Base-by-base conservation (phyloP, 2,888 invertebrate species). In the Mesorhabditis spiculigera region DNA sequence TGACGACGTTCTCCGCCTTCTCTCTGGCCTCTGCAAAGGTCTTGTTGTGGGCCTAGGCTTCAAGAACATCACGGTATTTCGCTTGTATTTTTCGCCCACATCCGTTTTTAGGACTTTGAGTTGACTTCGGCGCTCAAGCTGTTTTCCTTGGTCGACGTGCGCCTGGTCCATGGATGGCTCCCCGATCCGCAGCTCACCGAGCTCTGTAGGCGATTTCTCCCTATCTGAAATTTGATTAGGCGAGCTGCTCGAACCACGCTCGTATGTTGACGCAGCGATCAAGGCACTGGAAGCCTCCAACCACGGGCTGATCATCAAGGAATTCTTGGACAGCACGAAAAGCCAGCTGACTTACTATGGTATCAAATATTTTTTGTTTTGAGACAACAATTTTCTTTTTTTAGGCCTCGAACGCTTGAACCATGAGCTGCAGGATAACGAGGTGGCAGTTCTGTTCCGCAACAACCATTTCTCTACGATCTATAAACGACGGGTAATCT, bases 381-480 rank as follows among this genome's bases (percentile, higher is more conserved):
- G 16, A 6, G 63, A 63, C n/a, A 50, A 50, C 10, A 50, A 10
- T 50, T 50, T 13, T 50, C 10, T 10, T 50, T 10, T n/a, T 43
- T 16, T 13, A 50, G 67, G 67, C 28, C 44, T 65, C 42, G 42
- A 10, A 8, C 10, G 10, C 5, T 41, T 65, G 44, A 10, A 6
- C n/a, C 42, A 28, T 43, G 13, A 10, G 5, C 41, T 68, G 43
- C 61, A 86, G 69, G 87, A 89, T 10, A 87, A 87, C 50, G 88
- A 90, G 76, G 80, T 90, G 50, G 88, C 88, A 66, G 88, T 90
- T 45, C 85, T 90, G 70, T 90, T 90, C 82, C 84, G 90, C 72
- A 90, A 90, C 83, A 90, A 90, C 82, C 90, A 90, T 81, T 90
- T 90, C 85, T 88, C 87, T 70, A 89, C 89, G 5, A 82, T 90